Evolutionary conservation across 2,797 vertebrate species (phyloP), one percentile per base, ranked within the genome.

Genomic region (Heterohyrax brucei): DNA sequence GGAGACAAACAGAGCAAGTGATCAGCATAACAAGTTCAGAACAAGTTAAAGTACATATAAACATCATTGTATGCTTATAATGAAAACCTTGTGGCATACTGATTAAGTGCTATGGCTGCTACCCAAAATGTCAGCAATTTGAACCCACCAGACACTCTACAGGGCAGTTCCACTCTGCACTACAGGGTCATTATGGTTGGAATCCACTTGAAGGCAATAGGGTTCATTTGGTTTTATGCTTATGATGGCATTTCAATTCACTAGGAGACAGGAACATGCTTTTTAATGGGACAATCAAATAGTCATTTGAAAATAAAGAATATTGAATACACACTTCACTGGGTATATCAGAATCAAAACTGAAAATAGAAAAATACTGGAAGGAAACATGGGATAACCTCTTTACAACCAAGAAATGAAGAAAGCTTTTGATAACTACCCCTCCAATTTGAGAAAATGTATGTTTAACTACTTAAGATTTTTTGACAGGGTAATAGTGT

Each of bases 351-450:
- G 10, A 79, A 73, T 73, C 59, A 79, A 68, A 92, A 73, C 28
- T 46, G 19, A 75, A 79, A 75, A 56, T n/a, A 75, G 75, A 46
- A 85, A 82, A 93, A 4, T 66, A 22, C 14, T 82, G 93, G 68
- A 86, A 50, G 12, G 70, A 92, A 79, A 75, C 50, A 76, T 28
- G 61, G 14, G 30, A 18, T 53, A 9, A 84, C 72, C 64, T 73
- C 50, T 53, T 53, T 70, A 83, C 59, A 89, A 28, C 28, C 53
- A 61, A 44, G 53, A 93, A 50, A n/a, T 68, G 50, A 22, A 44
- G 80, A 76, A 53, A 77, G 7, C 1, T n/a, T 90, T 76, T 53
- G 21, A 64, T 91, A 22, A 76, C 61, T 68, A 22, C 50, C 59
- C 79, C 28, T 89, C 16, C 87, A 81, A 90, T 62, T 79, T 87